These are phyloP conservation scores for Portunus trituberculatus DNA, from an alignment of 1,140 invertebrate genomes.

Conservation along the genomic window DNA sequence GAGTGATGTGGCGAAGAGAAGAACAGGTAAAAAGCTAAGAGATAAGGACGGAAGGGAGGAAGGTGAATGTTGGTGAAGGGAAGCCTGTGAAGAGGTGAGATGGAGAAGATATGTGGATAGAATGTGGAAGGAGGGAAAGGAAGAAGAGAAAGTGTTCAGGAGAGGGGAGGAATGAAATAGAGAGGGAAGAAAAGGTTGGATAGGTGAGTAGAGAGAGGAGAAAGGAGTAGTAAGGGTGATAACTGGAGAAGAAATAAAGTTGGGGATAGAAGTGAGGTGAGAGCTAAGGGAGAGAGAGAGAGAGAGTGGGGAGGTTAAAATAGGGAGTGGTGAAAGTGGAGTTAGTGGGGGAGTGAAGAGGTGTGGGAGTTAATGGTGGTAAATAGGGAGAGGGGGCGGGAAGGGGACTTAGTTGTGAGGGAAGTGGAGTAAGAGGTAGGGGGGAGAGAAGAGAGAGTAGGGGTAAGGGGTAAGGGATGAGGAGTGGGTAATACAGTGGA, in stretches of 20 bases:
- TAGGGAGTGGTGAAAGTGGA: too few relatives aligned
- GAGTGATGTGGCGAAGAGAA: neutral
- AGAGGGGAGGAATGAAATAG: too few relatives aligned
- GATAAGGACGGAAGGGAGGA: neutral
- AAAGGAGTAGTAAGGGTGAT: too few relatives aligned
- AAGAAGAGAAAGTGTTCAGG: neutral
- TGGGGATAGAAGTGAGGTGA: too few relatives aligned
- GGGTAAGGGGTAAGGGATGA: neutral
- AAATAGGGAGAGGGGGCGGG: neutral
- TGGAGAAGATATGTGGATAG: neutral
- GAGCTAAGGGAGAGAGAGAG: too few relatives aligned
- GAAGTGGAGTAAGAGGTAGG: too few relatives aligned
- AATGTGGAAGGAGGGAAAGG: neutral
- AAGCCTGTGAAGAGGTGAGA: neutral
- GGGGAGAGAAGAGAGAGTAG: neutral
- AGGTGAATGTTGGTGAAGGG: neutral
- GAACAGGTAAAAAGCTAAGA: neutral
- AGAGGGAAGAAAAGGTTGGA: too few relatives aligned
- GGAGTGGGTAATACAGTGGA: neutral
- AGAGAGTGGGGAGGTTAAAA: too few relatives aligned
- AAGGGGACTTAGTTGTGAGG: neutral
- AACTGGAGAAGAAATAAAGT: too few relatives aligned
- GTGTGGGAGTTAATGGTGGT: neutral
- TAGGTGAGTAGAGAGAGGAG: too few relatives aligned
- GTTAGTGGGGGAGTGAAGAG: neutral